Percentiles rank a stretch among this genome's conserved stretches.
Evolutionary conservation across 2,113 vertebrate genomes (phyloP).

Genomic region (Acrocephalus kingi): DNA sequence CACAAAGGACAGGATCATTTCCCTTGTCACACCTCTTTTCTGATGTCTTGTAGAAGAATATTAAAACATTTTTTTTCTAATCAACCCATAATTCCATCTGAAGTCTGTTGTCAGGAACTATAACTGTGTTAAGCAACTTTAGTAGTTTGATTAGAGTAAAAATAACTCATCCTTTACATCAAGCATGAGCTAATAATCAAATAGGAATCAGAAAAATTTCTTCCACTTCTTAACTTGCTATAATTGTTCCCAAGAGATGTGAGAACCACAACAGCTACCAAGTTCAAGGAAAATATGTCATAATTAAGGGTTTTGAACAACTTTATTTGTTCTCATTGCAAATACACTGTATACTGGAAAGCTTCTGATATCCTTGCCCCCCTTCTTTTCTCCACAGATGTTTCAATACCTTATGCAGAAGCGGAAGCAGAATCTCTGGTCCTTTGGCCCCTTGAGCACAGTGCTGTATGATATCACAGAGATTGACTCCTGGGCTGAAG

Average conservation of each 20-base stretch:
- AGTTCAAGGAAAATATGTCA: background rate
- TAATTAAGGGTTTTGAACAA: background rate
- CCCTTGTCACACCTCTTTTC: background rate
- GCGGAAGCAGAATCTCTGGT: conserved; percentile 85
- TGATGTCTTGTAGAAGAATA: background rate
- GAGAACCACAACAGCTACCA: background rate
- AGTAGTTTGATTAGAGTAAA: background rate
- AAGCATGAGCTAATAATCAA: background rate
- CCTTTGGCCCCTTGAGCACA: conserved; percentile 84
- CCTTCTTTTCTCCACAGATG: conserved; percentile 72
- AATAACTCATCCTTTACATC: background rate
- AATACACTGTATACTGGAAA: background rate
- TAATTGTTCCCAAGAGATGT: background rate
- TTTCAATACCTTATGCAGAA: conserved; percentile 94
- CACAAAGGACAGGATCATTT: background rate
- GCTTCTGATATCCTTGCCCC: background rate
- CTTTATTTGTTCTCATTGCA: background rate
- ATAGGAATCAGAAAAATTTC: background rate
- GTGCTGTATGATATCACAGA: conserved; percentile 92
- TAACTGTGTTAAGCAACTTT: background rate
- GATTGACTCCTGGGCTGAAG: conserved; percentile 93
- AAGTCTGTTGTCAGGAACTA: background rate
- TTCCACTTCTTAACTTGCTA: background rate
- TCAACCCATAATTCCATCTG: background rate
- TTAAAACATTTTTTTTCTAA: background rate